Conservation (phyloP, 2,797 vertebrate genomes). For the Gambusia yucatana region DNA sequence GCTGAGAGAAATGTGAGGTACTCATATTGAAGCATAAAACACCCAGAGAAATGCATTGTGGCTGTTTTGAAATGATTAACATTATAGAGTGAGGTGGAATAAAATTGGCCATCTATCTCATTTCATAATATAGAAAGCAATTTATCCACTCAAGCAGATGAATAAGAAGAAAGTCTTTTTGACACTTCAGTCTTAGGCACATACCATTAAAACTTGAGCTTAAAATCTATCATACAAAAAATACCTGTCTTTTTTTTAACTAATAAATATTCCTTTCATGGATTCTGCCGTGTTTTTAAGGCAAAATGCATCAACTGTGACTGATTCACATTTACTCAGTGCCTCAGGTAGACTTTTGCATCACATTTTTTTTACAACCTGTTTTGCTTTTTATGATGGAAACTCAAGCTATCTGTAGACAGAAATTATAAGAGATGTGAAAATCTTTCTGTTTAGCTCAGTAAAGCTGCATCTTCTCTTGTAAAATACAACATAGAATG, state of each 20-base stretch:
- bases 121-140: conserved; percentile 27
- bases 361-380: conserved; percentile 4
- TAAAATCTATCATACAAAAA: conserved; percentile 5
- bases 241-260: conserved; percentile 11
- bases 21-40: conserved; percentile 4
- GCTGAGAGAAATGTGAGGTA: conserved; percentile 6
- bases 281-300: conserved; percentile 20
- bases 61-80: conserved; percentile 11
- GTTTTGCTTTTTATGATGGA: conserved; percentile 25
- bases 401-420: conserved; percentile 12
- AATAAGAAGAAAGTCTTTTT: conserved; percentile 23
- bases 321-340: conserved; percentile 41
- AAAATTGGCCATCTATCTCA: neutral
- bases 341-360: conserved; percentile 29
- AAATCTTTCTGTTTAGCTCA: neutral
- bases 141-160: conserved; percentile 18
- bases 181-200: neutral
- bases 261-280: conserved; percentile 27
- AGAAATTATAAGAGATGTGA: neutral
- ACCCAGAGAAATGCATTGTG: conserved; percentile 2
- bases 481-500: conserved; percentile 9
- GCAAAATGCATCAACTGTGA: conserved; percentile 25
- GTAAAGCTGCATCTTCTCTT: neutral
- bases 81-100: conserved; percentile 1
- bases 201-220: neutral